Conservation (phyloP, 2,113 vertebrate species). For the Periophthalmus modestus region DNA sequence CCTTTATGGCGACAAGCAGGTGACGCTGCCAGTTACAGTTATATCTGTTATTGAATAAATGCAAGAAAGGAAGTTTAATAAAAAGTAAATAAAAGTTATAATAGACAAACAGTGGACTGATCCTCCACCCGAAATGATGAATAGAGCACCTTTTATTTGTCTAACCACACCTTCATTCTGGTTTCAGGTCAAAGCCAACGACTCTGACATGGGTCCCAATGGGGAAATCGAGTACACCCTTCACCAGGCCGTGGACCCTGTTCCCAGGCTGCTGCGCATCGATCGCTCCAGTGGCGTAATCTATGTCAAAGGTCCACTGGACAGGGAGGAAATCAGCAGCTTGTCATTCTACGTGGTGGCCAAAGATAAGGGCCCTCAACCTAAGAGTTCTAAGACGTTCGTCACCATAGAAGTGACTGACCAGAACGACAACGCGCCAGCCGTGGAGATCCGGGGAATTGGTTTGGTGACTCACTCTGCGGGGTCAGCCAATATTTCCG, state of each 20-base stretch:
- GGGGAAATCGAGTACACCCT: conserved; percentile 97
- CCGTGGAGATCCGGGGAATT: conserved; percentile 95
- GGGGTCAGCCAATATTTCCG: conserved; percentile 95
- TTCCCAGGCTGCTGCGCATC: conserved; percentile 88
- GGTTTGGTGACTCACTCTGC: conserved; percentile 94
- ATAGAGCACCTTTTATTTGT: too few species aligned
- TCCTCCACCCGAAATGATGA: too few species aligned
- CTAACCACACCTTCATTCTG: conserved; percentile 46
- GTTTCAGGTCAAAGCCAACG: conserved; percentile 91
- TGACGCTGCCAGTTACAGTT: too few species aligned
- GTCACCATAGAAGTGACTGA: conserved; percentile 94
- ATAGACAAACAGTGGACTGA: too few species aligned
- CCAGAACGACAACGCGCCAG: conserved; percentile 95
- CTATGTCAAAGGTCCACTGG: conserved; percentile 91
- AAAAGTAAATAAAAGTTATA: background rate
- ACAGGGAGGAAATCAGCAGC: conserved; percentile 90
- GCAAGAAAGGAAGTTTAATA: background rate
- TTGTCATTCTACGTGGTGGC: conserved; percentile 93
- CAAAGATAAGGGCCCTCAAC: conserved; percentile 92
- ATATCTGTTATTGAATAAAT: too few species aligned
- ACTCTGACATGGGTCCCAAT: conserved; percentile 93
- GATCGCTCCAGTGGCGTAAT: conserved; percentile 90
- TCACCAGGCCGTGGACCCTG: conserved; percentile 90
- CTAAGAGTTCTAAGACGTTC: conserved; percentile 92
- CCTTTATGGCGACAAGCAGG: too few species aligned